These are phyloP conservation scores for Parthenolecanium corni DNA, from an alignment of 2,888 invertebrate species.

Conservation along the genomic window DNA sequence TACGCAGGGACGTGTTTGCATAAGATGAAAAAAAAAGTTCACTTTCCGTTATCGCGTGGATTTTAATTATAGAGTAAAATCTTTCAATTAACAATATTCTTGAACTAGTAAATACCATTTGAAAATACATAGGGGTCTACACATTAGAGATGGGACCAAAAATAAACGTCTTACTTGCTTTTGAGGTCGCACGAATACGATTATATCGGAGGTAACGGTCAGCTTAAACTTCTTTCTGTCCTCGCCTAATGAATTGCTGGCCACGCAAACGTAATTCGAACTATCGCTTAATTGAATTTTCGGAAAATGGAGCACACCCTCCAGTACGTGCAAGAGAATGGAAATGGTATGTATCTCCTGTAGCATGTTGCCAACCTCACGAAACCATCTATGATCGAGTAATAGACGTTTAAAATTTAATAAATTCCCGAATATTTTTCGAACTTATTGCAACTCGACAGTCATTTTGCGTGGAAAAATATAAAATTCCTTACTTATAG, in stretches of 20 bases:
- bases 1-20: no score
- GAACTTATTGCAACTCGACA: no score
- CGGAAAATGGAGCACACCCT: constrained; percentile 55
- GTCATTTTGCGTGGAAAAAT: background rate
- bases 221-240: constrained; percentile 61
- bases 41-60: no score
- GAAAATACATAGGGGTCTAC: no score
- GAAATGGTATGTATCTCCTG: constrained; percentile 56
- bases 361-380: constrained; percentile 54
- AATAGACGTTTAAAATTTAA: background rate
- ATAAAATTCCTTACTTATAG: constrained; percentile 49
- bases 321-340: constrained; percentile 41
- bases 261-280: constrained; percentile 73
- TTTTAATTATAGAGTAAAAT: no score
- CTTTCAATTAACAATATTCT: no score
- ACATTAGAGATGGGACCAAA: no score
- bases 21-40: no score
- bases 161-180: constrained; percentile 48
- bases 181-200: constrained; percentile 62
- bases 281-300: constrained; percentile 61
- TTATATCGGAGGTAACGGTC: constrained; percentile 59
- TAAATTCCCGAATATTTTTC: no score
- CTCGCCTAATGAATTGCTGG: constrained; percentile 69
- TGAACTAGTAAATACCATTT: no score
- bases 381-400: constrained; percentile 50